These are phyloP conservation scores for Sinohyriopsis cumingii DNA, from an alignment of 2,888 invertebrate genomes.

Conservation along the genomic window DNA sequence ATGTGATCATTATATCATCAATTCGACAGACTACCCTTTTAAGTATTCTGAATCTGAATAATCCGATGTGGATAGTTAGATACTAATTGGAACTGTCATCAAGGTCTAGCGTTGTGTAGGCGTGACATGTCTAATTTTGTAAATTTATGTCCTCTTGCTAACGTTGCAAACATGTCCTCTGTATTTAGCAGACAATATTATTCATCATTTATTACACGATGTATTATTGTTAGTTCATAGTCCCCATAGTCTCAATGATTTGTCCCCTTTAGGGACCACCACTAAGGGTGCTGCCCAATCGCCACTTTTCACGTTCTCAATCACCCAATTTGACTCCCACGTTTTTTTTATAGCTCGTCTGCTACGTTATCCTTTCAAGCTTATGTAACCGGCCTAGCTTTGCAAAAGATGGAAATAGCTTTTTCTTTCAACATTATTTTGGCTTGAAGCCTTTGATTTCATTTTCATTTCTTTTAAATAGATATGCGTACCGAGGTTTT, in stretches of 20 bases:
- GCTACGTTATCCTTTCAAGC: slow-evolving; percentile 16
- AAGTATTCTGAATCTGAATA: too few relatives aligned
- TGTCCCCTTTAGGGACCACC: slow-evolving; percentile 32
- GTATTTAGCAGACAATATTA: slow-evolving; percentile 37
- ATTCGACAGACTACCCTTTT: too few relatives aligned
- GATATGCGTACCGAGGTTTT: background rate
- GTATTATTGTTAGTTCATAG: slow-evolving; percentile 46
- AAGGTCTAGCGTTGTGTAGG: slow-evolving; percentile 28
- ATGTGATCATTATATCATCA: too few relatives aligned
- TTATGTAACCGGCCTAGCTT: slow-evolving; percentile 23
- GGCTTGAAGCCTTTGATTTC: slow-evolving; percentile 9
- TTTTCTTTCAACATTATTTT: slow-evolving; percentile 7
- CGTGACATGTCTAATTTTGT: slow-evolving; percentile 31
- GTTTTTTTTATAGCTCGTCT: slow-evolving; percentile 20
- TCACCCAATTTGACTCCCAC: slow-evolving; percentile 13
- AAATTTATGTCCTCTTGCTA: slow-evolving; percentile 31
- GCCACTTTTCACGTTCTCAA: slow-evolving; percentile 17
- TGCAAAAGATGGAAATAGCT: slow-evolving; percentile 15
- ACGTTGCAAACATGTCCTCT: slow-evolving; percentile 29
- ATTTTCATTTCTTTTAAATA: background rate
- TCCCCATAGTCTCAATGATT: slow-evolving; percentile 29
- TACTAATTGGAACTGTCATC: slow-evolving; percentile 22
- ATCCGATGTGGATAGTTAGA: slow-evolving; percentile 8
- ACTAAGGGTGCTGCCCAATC: slow-evolving; percentile 48
- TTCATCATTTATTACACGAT: slow-evolving; percentile 47